phyloP scores from a whole-genome alignment of 35 echinoderm and acorn worm species.

The Ophiothrix spiculata region DNA sequence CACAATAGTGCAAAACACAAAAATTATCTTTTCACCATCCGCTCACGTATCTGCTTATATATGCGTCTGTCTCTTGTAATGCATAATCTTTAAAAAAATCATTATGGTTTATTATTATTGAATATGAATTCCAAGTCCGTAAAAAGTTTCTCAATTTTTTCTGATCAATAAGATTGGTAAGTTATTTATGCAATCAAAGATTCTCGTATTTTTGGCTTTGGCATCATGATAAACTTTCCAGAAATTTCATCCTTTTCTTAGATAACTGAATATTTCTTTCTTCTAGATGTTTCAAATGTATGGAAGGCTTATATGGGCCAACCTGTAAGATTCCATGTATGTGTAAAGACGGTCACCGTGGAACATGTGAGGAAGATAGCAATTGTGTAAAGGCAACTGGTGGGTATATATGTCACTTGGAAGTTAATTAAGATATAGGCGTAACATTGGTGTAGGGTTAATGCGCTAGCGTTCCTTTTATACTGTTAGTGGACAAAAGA shows the following conservation, averaged over 20 bases:
- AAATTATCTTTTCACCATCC: too few species aligned
- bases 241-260: neutral
- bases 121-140: neutral
- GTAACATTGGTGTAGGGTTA: too few species aligned
- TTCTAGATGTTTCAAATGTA: neutral
- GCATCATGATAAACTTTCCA: neutral
- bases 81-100: too few species aligned
- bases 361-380: neutral
- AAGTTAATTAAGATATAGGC: too few species aligned
- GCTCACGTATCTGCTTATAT: neutral
- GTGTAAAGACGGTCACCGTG: neutral
- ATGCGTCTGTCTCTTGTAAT: too few species aligned
- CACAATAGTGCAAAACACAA: too few species aligned
- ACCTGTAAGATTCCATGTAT: neutral
- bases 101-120: neutral
- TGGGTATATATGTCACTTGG: too few species aligned
- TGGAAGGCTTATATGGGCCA: neutral
- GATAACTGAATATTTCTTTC: neutral
- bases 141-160: neutral
- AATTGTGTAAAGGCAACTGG: too few species aligned
- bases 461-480: too few species aligned
- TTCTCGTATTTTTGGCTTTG: too few species aligned
- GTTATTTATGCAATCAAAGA: neutral
- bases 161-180: neutral
- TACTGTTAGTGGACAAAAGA: too few species aligned